Base-by-base conservation (phyloP, 1,140 invertebrate species). In the Trichomalopsis sarcophagae region DNA sequence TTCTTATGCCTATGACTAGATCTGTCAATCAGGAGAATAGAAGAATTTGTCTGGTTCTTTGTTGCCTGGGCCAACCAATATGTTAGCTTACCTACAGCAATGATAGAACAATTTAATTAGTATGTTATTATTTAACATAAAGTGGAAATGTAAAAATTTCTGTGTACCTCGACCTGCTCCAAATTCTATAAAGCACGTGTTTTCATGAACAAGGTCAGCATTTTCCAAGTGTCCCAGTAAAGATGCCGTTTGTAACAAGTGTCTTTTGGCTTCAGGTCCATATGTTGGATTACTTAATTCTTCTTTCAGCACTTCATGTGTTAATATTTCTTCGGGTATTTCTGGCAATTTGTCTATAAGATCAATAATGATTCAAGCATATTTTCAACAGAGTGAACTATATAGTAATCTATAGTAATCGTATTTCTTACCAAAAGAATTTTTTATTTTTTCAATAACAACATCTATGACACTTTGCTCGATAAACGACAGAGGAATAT, bases 131-230 rank as follows among this genome's bases (percentile, higher is more conserved):
- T 77, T 13, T 17, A n/a, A n/a, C 55, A 62, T n/a, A 7, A 50
- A 17, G 44, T 30, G 1, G 55, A 30, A 84, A 6, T 85, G 44
- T 79, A 1, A 17, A 30, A 71, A 71, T 36, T 36, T 36, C 5
- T 4, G 2, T 36, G 27, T 92, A 95, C 97, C 97, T 95, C 96
- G 97, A n/a, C 97, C 97, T 36, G 97, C 97, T 11, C 97, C 97
- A 91, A 98, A 96, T 91, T 98, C 97, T 80, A 98, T 95, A 89
- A 95, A 97, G 90, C 96, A 96, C 0, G 95, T 96, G 80, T 94
- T 88, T 5, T 95, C 90, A 30, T 88, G 85, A 1, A 96, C 87
- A 73, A 97, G 92, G 21, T 93, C 89, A 81, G 94, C 92, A 2
- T 92, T 87, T 71, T 96, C 92, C 23, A 97, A 91, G 71, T 96